Percentiles rank a stretch among this genome's conserved stretches.
Evolutionary conservation across 1,140 invertebrate genomes (phyloP).

Genomic region (Mya arenaria): DNA sequence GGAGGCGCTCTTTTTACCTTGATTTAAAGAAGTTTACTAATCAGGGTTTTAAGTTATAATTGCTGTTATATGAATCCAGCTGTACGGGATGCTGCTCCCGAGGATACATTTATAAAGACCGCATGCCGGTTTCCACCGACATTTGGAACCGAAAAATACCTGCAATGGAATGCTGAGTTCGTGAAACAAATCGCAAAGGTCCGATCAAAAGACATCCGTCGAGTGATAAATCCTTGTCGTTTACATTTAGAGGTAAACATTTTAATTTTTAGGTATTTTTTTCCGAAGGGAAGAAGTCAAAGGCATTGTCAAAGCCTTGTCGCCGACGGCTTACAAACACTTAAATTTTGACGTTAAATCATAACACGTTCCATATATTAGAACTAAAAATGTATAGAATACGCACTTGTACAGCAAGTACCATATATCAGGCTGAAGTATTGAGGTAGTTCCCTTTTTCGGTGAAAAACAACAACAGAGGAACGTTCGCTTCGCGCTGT

Average conservation of each 20-base stretch:
- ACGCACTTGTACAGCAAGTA: too few species aligned
- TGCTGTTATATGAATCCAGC: neutral
- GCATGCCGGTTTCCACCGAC: neutral
- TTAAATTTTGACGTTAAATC: too few species aligned
- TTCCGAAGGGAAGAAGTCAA: too few species aligned
- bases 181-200: neutral
- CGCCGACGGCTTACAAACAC: too few species aligned
- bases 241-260: constrained; percentile 39
- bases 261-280: too few species aligned
- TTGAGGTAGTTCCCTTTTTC: neutral
- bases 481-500: too few species aligned
- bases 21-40: neutral
- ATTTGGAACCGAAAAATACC: neutral
- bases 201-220: neutral
- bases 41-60: neutral
- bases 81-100: neutral
- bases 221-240: constrained; percentile 30
- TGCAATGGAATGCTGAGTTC: neutral
- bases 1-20: too few species aligned
- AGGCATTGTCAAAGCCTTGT: too few species aligned
- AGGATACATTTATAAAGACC: neutral
- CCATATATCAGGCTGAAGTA: too few species aligned
- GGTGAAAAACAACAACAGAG: neutral
- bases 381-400: too few species aligned
- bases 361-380: too few species aligned